Conservation (phyloP, 2,888 invertebrate species). For the Conistra vaccinii region DNA sequence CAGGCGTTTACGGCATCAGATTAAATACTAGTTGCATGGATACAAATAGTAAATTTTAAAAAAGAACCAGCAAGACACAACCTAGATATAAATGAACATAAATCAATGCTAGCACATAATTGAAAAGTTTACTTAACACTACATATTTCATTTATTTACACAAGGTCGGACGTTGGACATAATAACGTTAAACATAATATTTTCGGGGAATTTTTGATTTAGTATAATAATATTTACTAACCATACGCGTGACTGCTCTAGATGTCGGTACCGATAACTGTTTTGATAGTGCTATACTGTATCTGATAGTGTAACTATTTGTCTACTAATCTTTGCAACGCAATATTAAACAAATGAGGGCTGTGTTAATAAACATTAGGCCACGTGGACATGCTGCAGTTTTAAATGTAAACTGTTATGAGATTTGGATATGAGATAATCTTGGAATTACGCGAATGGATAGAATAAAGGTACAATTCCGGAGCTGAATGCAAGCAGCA, state of each 20-base stretch:
- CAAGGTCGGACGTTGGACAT: neutral
- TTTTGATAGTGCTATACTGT: conserved; percentile 24
- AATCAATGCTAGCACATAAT: neutral
- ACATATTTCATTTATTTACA: neutral
- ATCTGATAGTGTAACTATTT: conserved; percentile 33
- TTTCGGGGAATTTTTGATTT: conserved; percentile 2
- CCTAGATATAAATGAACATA: neutral
- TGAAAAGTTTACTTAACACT: neutral
- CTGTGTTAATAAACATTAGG: conserved; percentile 22
- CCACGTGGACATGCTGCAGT: conserved; percentile 16
- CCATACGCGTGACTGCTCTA: neutral
- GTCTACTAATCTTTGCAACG: conserved; percentile 10
- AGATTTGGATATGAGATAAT: neutral
- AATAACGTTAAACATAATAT: neutral
- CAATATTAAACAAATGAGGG: conserved; percentile 14
- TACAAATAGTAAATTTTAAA: neutral
- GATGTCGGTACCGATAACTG: conserved; percentile 14
- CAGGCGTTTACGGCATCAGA: neutral
- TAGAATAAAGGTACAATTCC: no score
- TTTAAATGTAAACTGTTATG: neutral
- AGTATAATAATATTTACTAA: conserved; percentile 1
- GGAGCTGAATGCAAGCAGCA: no score
- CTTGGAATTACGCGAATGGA: neutral
- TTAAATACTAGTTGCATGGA: neutral
- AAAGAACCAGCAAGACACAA: neutral